A percentile compares a stretch with the other conserved stretches of the same genome.
phyloP scores from a whole-genome alignment of 2,888 invertebrate species.

The Lithophane socia region DNA sequence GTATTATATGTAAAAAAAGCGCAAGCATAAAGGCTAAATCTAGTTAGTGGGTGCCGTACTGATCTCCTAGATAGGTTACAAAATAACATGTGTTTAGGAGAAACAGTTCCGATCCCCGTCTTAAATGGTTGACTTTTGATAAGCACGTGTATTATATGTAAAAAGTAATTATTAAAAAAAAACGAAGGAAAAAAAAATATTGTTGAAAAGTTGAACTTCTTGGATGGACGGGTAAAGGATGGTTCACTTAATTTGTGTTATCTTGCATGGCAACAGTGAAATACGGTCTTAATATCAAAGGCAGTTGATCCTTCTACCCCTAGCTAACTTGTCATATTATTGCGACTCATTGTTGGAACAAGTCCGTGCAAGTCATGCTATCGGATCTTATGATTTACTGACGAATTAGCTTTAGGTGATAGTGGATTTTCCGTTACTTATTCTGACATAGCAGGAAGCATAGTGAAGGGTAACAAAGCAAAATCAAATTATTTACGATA shows the following conservation, averaged over 20 bases:
- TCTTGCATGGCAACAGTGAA: conserved; percentile 20
- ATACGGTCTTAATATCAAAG: conserved; percentile 31
- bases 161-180: too few species aligned
- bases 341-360: conserved; percentile 64
- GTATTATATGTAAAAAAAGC: too few species aligned
- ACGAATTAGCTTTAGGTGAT: conserved; percentile 22
- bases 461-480: background rate
- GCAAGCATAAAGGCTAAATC: too few species aligned
- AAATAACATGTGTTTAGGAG: too few species aligned
- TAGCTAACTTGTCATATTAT: conserved; percentile 65
- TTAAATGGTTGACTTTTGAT: too few species aligned
- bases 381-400: conserved; percentile 46
- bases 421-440: conserved; percentile 18
- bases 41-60: too few species aligned
- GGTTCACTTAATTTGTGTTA: background rate
- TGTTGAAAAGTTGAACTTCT: background rate
- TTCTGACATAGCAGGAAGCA: conserved; percentile 22
- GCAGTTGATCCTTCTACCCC: conserved; percentile 67
- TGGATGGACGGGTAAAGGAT: background rate
- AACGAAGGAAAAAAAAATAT: background rate
- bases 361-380: conserved; percentile 60
- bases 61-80: too few species aligned
- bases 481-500: background rate
- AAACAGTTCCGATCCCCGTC: too few species aligned
- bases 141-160: too few species aligned